Conservation (phyloP, 2,113 vertebrate species). For the Ctenodactylus gundi region DNA sequence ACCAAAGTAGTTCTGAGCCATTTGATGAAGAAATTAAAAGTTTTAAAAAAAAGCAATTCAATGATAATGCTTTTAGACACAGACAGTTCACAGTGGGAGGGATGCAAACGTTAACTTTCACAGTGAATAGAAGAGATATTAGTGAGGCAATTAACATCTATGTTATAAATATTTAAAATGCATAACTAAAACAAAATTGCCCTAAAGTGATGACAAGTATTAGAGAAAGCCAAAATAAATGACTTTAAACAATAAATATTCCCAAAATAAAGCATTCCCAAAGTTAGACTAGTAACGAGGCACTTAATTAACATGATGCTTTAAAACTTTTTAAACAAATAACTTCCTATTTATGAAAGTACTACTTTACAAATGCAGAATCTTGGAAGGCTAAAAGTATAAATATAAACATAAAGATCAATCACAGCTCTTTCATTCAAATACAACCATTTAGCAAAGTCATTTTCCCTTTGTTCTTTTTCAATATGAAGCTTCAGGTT, state of each 20-base stretch:
- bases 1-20: neutral
- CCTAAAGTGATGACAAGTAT: neutral
- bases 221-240: conserved; percentile 3
- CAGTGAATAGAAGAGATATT: neutral
- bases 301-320: neutral
- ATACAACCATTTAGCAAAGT: neutral
- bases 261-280: neutral
- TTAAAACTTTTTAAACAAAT: neutral
- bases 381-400: neutral
- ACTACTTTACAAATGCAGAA: neutral
- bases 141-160: conserved; percentile 12
- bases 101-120: neutral
- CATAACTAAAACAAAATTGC: neutral
- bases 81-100: neutral
- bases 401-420: neutral
- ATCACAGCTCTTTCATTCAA: neutral
- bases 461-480: neutral
- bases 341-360: neutral
- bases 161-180: conserved; percentile 38
- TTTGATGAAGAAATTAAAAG: neutral
- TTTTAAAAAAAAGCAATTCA: neutral
- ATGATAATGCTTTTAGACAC: neutral
- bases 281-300: neutral
- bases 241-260: conserved; percentile 8
- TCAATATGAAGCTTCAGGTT: neutral